Evolutionary conservation across 1,140 invertebrate genomes (phyloP), one percentile per base, ranked within the genome.

Genomic region (Leptonema lineaticorne): DNA sequence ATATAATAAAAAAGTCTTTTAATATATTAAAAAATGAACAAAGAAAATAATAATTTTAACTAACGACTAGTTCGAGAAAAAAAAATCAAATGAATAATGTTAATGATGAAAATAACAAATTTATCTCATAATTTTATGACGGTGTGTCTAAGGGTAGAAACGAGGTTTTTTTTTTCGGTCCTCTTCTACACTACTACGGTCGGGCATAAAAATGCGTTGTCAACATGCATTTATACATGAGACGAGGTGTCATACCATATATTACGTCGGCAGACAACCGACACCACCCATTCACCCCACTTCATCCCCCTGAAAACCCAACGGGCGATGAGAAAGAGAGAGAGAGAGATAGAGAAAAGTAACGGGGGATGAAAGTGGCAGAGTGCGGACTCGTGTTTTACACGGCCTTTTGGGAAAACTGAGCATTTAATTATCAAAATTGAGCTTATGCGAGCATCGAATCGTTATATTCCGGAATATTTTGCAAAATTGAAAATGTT

Each of bases 141-240:
- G n/a, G n/a, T n/a, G n/a, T n/a, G n/a, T n/a, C n/a, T n/a, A n/a
- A n/a, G n/a, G n/a, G n/a, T n/a, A n/a, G n/a, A n/a, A n/a, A n/a
- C n/a, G n/a, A n/a, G n/a, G n/a, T n/a, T n/a, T n/a, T n/a, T n/a
- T n/a, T n/a, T n/a, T n/a, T n/a, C n/a, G 6, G 37, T 41, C 37
- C 37, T 41, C 2, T n/a, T n/a, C n/a, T n/a, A n/a, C n/a, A n/a
- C n/a, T n/a, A n/a, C n/a, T n/a, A n/a, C n/a, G 7, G 22, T 8
- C 26, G 56, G 41, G 45, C 18, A 59, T 59, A 67, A 67, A 64
- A 67, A 70, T 62, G 69, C 64, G 64, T 67, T 64, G 64, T 70
- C 69, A 59, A 67, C 69, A 70, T 70, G 69, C 64, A 70, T 70
- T 70, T 70, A 70, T 70, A 70, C 69, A 70, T 70, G 69, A 70